Percentiles rank a stretch among this genome's conserved stretches.
Evolutionary conservation across 2,113 vertebrate genomes (phyloP).

Genomic region (Psittacula cyanocephala): DNA sequence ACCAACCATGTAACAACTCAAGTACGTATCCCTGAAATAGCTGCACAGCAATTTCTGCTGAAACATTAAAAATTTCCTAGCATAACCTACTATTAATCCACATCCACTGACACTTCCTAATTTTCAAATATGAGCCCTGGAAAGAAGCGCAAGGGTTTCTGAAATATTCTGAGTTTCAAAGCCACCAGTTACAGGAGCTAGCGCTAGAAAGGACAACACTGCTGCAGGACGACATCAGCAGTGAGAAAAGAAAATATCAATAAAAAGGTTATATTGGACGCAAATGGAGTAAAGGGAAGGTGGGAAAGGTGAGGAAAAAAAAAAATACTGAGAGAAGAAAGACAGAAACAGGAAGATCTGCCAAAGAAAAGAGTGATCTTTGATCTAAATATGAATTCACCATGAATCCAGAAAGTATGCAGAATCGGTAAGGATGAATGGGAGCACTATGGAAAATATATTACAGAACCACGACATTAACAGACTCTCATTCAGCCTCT

Average conservation of each 20-base stretch:
- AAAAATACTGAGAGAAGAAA: background rate
- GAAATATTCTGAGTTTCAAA: background rate
- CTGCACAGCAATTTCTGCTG: background rate
- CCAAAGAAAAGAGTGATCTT: background rate
- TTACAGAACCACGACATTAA: background rate
- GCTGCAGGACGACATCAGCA: background rate
- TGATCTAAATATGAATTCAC: background rate
- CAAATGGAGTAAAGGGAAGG: background rate
- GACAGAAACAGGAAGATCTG: background rate
- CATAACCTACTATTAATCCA: background rate
- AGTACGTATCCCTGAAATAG: background rate
- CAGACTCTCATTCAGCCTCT: background rate
- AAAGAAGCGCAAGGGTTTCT: background rate
- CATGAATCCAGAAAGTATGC: background rate
- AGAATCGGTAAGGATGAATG: background rate
- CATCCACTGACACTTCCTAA: background rate
- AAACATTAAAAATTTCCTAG: background rate
- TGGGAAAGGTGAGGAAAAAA: background rate
- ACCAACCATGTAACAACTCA: background rate
- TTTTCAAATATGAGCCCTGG: background rate
- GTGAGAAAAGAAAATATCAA: background rate
- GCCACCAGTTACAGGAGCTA: background rate
- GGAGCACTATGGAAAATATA: background rate
- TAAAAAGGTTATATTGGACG: background rate
- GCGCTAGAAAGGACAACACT: background rate